phyloP scores from a whole-genome alignment of 2,888 invertebrate genomes.

The Halocaridina rubra region DNA sequence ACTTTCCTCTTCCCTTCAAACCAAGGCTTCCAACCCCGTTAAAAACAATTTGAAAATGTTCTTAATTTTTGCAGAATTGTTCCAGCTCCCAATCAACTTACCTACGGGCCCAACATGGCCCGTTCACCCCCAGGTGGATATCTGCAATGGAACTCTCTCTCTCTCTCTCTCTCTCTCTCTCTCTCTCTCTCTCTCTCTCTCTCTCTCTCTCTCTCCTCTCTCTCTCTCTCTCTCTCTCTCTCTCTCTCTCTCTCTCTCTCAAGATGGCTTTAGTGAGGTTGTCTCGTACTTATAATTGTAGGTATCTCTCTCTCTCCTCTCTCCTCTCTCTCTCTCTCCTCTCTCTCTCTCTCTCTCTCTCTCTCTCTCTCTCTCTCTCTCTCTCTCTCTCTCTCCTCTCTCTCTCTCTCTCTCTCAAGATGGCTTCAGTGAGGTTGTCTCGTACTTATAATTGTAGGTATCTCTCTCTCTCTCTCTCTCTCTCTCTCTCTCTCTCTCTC shows the following conservation, averaged over 20 bases:
- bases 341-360: background rate
- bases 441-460: background rate
- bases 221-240: background rate
- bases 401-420: too few relatives aligned
- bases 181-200: background rate
- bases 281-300: too few relatives aligned
- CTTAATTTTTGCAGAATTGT: too few relatives aligned
- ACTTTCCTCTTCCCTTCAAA: too few relatives aligned
- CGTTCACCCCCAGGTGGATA: background rate
- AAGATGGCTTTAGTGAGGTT: too few relatives aligned
- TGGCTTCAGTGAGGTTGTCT: too few relatives aligned
- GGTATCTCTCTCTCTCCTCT: background rate
- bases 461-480: conserved; percentile 14
- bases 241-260: too few relatives aligned
- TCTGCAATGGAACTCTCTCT: too few relatives aligned
- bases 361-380: background rate
- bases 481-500: conserved; percentile 4
- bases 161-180: background rate
- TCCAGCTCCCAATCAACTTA: too few relatives aligned
- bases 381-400: too few relatives aligned
- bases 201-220: background rate
- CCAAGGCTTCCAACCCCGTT: too few relatives aligned
- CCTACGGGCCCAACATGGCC: background rate
- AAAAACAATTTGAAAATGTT: too few relatives aligned
- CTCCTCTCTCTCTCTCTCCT: background rate